Evolutionary conservation across 2,113 vertebrate species (phyloP).

Genomic region (Chamaea fasciata): DNA sequence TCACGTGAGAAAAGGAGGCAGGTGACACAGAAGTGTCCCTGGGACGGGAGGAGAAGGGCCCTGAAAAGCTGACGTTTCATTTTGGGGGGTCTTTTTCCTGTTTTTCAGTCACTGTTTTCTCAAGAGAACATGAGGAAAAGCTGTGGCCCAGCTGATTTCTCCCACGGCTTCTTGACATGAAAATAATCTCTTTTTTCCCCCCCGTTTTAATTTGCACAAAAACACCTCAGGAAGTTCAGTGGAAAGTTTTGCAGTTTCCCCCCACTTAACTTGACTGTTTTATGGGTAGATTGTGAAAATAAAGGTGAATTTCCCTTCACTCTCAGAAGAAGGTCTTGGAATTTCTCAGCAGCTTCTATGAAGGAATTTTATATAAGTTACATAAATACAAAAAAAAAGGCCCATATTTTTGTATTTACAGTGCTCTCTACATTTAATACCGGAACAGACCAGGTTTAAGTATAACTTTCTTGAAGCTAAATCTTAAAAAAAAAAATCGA

Average conservation of each 20-base stretch:
- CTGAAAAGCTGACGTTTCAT: conserved; percentile 1
- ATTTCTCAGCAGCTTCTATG: neutral
- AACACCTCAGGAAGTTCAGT: neutral
- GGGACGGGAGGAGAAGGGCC: fast-evolving
- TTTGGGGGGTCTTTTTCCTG: conserved; percentile 39
- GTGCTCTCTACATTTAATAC: neutral
- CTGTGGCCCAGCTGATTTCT: neutral
- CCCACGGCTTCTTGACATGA: neutral
- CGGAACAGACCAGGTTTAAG: neutral
- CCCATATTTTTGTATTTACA: neutral
- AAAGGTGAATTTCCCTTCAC: neutral
- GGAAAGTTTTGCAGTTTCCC: neutral
- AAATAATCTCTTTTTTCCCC: neutral
- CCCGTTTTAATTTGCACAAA: neutral
- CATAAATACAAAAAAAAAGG: neutral
- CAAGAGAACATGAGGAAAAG: neutral
- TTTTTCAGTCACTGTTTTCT: neutral
- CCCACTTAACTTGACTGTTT: fast-evolving
- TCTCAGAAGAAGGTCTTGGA: neutral
- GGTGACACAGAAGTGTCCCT: neutral
- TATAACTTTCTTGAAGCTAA: neutral
- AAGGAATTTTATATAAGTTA: neutral
- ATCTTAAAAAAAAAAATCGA: too few species aligned
- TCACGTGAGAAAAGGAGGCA: neutral
- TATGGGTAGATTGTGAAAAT: neutral